Conservation (phyloP, 2,113 vertebrate species). For the Athene cunicularia region DNA sequence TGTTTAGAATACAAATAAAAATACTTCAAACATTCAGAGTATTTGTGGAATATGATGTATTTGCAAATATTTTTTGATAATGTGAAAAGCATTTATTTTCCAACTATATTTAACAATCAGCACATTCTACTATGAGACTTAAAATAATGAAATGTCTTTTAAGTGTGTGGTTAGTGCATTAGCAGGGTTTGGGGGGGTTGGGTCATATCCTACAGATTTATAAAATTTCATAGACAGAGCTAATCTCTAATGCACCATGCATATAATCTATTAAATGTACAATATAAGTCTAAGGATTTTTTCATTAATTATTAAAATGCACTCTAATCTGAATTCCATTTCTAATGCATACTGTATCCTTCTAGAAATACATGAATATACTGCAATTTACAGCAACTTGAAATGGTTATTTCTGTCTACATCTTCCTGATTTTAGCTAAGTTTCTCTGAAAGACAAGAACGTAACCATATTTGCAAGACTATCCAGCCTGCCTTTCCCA, state of each 20-base stretch:
- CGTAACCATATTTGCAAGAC: neutral
- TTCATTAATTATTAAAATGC: neutral
- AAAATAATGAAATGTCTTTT: neutral
- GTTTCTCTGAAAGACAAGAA: neutral
- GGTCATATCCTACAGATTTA: neutral
- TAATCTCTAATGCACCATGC: neutral
- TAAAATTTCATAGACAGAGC: neutral
- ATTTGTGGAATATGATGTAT: neutral
- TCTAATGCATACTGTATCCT: neutral
- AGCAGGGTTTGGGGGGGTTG: neutral
- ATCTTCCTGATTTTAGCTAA: neutral
- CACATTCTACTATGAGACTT: neutral
- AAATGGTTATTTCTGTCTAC: neutral
- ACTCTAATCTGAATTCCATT: neutral
- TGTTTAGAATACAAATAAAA: neutral
- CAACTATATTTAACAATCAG: neutral
- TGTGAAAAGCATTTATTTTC: neutral
- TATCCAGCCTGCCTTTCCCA: neutral
- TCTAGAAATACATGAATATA: neutral
- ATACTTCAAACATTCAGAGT: neutral
- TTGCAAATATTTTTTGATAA: neutral
- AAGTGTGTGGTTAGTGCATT: neutral
- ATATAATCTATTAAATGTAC: neutral
- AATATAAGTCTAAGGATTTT: neutral
- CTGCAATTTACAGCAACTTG: neutral